Percentiles rank a stretch among this genome's conserved stretches.
Conservation (phyloP, 2,113 vertebrate species). For the Dipodomys merriami region DNA sequence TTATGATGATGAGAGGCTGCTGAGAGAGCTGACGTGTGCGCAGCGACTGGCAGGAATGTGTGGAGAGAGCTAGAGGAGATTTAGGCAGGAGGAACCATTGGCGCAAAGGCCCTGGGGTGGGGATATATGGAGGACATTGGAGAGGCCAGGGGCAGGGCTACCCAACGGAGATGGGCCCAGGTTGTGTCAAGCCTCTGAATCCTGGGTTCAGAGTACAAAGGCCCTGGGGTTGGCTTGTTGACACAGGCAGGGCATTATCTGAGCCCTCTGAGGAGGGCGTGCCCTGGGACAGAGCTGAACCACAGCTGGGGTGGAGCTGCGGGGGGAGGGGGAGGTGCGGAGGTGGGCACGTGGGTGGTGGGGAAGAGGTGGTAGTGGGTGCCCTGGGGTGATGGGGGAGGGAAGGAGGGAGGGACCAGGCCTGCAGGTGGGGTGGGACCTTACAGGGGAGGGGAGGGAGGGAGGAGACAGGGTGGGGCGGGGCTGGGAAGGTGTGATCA, state of each 20-base stretch:
- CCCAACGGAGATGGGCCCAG: neutral
- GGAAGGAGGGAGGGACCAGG: neutral
- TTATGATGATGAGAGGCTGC: neutral
- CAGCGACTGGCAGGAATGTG: neutral
- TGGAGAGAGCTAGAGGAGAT: neutral
- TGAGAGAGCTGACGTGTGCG: neutral
- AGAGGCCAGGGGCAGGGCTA: neutral
- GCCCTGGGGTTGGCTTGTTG: neutral
- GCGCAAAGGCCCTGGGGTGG: neutral
- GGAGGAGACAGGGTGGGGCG: neutral
- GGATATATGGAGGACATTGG: neutral
- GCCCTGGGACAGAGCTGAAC: neutral
- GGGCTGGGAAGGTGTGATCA: neutral
- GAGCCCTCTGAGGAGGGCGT: neutral
- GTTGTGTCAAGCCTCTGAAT: neutral
- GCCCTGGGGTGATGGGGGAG: too few species aligned
- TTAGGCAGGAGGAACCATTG: neutral
- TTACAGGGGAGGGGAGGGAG: neutral
- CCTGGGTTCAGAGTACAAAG: neutral
- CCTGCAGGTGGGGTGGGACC: neutral
- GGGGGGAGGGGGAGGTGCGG: neutral
- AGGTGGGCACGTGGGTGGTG: too few species aligned
- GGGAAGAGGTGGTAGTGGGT: too few species aligned
- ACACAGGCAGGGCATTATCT: neutral
- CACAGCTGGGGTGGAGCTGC: neutral